phyloP scores from a whole-genome alignment of 2,888 invertebrate genomes.

The Tipula helvola region DNA sequence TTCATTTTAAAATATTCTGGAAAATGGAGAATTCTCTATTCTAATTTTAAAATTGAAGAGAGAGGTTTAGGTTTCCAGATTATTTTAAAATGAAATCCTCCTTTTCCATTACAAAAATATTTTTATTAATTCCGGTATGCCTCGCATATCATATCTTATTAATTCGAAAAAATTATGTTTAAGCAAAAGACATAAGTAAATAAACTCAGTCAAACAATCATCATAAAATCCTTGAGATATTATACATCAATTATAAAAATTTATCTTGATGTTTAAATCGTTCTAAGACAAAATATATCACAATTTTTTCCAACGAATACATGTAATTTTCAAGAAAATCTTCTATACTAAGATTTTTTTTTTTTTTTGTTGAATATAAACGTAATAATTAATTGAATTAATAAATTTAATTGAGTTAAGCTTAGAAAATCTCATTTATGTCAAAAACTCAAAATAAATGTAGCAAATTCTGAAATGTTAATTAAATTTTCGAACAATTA shows the following conservation, averaged over 20 bases:
- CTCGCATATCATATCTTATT: no score
- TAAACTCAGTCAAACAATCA: no score
- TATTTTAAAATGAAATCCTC: no score
- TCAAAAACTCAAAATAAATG: background rate
- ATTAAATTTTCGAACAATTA: background rate
- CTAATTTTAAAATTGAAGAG: no score
- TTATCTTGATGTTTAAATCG: background rate
- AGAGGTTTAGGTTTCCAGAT: no score
- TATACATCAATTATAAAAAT: background rate
- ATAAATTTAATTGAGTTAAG: background rate
- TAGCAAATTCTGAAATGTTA: background rate
- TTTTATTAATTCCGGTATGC: no score
- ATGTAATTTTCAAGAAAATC: background rate
- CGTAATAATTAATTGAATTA: background rate
- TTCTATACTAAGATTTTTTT: background rate
- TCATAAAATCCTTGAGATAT: no score
- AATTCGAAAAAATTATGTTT: no score
- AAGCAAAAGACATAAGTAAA: no score
- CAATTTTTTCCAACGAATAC: background rate
- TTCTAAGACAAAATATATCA: background rate
- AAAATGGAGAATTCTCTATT: no score
- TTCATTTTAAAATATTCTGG: no score
- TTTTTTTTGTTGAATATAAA: background rate
- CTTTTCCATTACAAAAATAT: no score
- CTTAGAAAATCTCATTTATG: background rate